phyloP scores from a whole-genome alignment of 1,140 invertebrate genomes.

The Acromyrmex echinatior region DNA sequence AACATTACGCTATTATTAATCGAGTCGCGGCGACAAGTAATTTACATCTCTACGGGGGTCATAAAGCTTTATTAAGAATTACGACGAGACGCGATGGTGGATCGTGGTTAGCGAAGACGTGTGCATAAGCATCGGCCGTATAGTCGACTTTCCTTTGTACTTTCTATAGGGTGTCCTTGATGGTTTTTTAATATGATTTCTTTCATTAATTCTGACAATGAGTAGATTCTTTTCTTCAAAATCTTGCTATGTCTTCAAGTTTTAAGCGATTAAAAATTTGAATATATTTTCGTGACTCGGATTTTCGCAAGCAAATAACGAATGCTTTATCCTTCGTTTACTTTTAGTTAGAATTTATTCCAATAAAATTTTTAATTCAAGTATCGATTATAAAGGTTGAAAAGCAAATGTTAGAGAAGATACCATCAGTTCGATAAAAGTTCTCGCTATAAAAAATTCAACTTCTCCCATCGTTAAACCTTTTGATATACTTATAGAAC shows the following conservation, averaged over 20 bases:
- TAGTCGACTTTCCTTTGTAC: conserved; percentile 20
- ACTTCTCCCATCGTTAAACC: background rate
- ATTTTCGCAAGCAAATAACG: background rate
- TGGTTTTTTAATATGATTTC: background rate
- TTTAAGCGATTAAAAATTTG: background rate
- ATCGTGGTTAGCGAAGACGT: conserved; percentile 32
- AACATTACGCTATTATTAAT: conserved; percentile 73
- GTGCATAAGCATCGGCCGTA: conserved; percentile 1
- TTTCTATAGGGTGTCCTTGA: conserved; percentile 24
- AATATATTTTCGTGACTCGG: no score
- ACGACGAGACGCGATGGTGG: conserved; percentile 50
- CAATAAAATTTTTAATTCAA: background rate
- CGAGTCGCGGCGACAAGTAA: conserved; percentile 70
- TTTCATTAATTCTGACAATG: background rate
- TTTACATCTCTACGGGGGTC: conserved; percentile 73
- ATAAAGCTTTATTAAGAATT: conserved; percentile 76
- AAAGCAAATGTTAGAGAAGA: background rate
- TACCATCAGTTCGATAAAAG: background rate
- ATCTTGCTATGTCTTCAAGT: background rate
- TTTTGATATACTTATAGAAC: background rate
- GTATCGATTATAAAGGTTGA: background rate
- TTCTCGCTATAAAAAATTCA: background rate
- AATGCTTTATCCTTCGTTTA: background rate
- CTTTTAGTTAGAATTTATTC: background rate
- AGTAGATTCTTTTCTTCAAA: background rate